phyloP scores from a whole-genome alignment of 2,113 vertebrate genomes.

The Beaufortia kweichowensis region DNA sequence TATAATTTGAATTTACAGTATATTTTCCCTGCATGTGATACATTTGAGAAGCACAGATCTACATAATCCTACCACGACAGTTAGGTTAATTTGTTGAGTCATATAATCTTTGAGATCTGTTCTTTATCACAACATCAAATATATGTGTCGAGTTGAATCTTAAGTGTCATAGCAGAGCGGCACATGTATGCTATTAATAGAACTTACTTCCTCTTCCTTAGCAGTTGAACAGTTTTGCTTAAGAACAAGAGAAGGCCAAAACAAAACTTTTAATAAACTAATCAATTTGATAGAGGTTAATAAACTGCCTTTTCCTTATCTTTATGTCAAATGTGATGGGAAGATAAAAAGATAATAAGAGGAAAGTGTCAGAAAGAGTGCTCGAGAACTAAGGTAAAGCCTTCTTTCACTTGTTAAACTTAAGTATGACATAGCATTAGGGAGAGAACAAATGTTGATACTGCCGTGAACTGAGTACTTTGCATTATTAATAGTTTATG shows the following conservation, averaged over 20 bases:
- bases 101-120: neutral
- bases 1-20: too few species aligned
- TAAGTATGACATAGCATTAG: neutral
- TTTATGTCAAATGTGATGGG: neutral
- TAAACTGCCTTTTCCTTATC: neutral
- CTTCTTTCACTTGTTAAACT: neutral
- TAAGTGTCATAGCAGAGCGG: neutral
- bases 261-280: too few species aligned
- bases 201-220: constrained; percentile 47
- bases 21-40: too few species aligned
- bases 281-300: neutral
- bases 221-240: neutral
- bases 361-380: neutral
- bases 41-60: neutral
- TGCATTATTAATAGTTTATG: constrained; percentile 35
- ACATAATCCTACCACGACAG: neutral
- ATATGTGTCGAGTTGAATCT: neutral
- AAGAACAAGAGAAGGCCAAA: neutral
- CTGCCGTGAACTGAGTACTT: neutral
- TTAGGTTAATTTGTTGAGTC: neutral
- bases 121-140: neutral
- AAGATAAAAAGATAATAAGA: constrained; percentile 35
- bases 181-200: constrained; percentile 45
- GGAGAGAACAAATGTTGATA: neutral
- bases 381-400: neutral